Percentiles rank a stretch among this genome's conserved stretches.
These are phyloP conservation scores for Phyllotis vaccarum DNA, from an alignment of 2,797 vertebrate species.

Conservation along the genomic window DNA sequence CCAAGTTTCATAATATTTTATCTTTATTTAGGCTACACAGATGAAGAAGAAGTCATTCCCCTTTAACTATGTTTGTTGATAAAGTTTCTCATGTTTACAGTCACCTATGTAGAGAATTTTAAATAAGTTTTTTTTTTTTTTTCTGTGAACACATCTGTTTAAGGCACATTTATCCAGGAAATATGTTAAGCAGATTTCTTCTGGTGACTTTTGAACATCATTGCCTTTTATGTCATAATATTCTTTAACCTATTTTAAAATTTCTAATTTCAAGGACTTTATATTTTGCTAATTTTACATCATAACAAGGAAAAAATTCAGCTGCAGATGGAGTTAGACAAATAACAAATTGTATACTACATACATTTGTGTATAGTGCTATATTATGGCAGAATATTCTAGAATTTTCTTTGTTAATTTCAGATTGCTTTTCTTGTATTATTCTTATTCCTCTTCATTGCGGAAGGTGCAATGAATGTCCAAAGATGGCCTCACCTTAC, in stretches of 20 bases:
- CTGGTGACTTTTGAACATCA: background rate
- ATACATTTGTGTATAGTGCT: background rate
- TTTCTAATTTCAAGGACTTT: constrained; percentile 4
- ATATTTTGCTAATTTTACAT: background rate
- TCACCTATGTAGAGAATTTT: background rate
- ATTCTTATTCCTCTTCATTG: background rate
- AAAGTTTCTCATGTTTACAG: background rate
- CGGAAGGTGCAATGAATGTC: background rate
- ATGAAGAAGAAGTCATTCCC: background rate
- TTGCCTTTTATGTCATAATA: background rate
- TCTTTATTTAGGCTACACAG: constrained; percentile 36
- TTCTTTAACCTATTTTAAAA: background rate
- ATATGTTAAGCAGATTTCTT: constrained; percentile 32
- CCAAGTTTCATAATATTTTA: constrained; percentile 34
- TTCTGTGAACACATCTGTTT: background rate
- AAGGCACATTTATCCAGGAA: background rate
- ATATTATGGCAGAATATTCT: background rate
- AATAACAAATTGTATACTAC: background rate
- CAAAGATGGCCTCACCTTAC: background rate
- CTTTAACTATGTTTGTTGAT: constrained; percentile 52
- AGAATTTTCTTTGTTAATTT: background rate
- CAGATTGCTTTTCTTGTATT: background rate
- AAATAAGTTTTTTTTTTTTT: background rate
- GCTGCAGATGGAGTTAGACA: background rate
- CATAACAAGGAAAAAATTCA: background rate